Base-by-base conservation (phyloP, 2,797 vertebrate species). In the Anas capensis region DNA sequence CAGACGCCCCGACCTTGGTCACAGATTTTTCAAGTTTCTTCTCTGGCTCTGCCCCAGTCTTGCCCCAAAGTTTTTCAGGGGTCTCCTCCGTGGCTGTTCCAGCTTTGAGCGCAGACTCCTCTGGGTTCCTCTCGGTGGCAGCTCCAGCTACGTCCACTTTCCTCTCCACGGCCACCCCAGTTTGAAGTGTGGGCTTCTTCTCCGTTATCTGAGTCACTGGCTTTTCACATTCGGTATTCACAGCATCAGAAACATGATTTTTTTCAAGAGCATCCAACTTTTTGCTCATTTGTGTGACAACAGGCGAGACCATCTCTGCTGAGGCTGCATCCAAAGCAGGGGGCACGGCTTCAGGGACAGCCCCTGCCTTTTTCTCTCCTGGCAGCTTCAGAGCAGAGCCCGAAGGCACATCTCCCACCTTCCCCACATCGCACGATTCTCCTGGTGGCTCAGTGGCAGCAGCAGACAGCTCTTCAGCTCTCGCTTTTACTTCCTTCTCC, bases 21-120 rank as follows among this genome's bases (percentile, higher is more conserved):
- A 61, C 11, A 2, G 24, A 19, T 46, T 90, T 94, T 58, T 96
- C 96, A 10, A 31, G 31, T 4, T 46, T n/a, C 71, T 97, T 96
- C 65, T 97, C 96, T 16, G 5, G 4, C 53, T 77, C 72, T 33
- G 48, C 10, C 21, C 46, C 86, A 8, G 17, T 14, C 21, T 90
- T 96, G 61, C 70, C 27, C 49, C 29, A 4, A 51, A 56, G 36
- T 54, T 96, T 97, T 33, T 86, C 77, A 0, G 33, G 20, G 48
- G 31, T 86, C 54, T 79, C 79, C 62, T 62, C 91, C 0, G 0
- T 11, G 3, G 48, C n/a, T 33, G 54, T 23, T 23, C 76, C 56
- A 66, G 6, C 56, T n/a, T 19, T 13, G 46, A 33, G 60, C 11
- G 0, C 10, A 24, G 77, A 48, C 54, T 96, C 97, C 71, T 96